Percentiles rank a stretch among this genome's conserved stretches.
These are phyloP conservation scores for Piliocolobus tephrosceles DNA, from an alignment of 2,113 vertebrate species.

Conservation along the genomic window DNA sequence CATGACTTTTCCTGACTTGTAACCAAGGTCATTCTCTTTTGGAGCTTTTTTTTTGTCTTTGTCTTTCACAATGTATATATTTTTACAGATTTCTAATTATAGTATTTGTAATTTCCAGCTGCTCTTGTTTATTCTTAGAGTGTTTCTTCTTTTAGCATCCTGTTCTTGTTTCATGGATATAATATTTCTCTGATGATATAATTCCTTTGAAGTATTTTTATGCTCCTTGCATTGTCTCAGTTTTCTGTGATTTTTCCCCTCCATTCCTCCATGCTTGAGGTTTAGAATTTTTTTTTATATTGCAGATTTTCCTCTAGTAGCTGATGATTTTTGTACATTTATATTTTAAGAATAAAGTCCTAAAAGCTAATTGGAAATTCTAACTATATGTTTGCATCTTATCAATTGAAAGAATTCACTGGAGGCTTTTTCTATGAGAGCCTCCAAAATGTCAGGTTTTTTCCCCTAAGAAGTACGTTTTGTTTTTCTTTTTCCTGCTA, in stretches of 20 bases:
- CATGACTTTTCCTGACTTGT: neutral
- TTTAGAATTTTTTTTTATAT: neutral
- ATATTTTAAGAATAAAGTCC: neutral
- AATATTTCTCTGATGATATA: constrained; percentile 12
- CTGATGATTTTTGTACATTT: neutral
- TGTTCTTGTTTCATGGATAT: neutral
- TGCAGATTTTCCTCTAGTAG: neutral
- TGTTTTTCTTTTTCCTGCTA: neutral
- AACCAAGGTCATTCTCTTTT: neutral
- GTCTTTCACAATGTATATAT: neutral
- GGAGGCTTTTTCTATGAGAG: neutral
- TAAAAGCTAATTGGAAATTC: neutral
- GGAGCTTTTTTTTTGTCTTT: neutral
- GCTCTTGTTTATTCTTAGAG: neutral
- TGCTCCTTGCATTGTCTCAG: neutral
- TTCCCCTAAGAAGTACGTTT: neutral
- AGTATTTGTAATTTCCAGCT: neutral
- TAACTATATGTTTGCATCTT: neutral
- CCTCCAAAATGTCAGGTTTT: neutral
- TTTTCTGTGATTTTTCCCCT: neutral
- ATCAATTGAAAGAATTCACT: neutral
- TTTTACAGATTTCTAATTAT: constrained; percentile 23
- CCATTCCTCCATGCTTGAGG: neutral
- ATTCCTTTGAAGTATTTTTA: neutral
- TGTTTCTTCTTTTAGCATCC: neutral